Evolutionary conservation across 2,797 vertebrate genomes (phyloP), one percentile per base, ranked within the genome.

Genomic region (Chlorospingus semifuscus): DNA sequence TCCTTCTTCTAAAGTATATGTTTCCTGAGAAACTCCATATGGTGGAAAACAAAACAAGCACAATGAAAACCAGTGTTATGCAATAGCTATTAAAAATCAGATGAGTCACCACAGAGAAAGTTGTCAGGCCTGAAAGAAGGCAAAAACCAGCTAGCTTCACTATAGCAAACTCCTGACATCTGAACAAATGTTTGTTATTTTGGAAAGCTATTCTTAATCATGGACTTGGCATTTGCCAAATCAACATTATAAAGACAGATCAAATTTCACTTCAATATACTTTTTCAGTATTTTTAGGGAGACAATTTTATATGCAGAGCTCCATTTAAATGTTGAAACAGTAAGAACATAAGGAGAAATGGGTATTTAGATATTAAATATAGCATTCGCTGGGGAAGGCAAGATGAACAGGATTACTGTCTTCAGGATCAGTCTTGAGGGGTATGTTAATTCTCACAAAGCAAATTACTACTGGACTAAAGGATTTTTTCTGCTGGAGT

Each of bases 1-100:
- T 83, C 32, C 41, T 83, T 83, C 84, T 95, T 88, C 39, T 76
- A 24, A 92, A 92, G 68, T 59, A 17, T 47, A 83, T 83, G 71
- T 63, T 96, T 75, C 52, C 64, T 42, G 66, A 85, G 72, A 94
- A 92, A 69, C 79, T 92, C 60, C 91, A 94, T 93, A 92, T 94
- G 93, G 80, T 86, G 46, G 61, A 78, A 94, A 96, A 89, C 89
- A 96, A 85, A 93, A 93, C 76, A 81, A 87, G 76, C 20, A 94
- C 85, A 95, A 85, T 83, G 68, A 95, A 68, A 93, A 83, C 42
- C 50, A 82, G 52, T 65, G 84, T 88, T 94, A 96, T 89, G 82
- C 79, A 85, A 94, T 47, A 84, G 83, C 72, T 93, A 93, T 95
- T 95, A 95, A 95, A 95, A 96, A 92, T 87, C 92, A 91, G 83